Base-by-base conservation (phyloP, 2,888 invertebrate genomes). In the Oscheius myriophilus region DNA sequence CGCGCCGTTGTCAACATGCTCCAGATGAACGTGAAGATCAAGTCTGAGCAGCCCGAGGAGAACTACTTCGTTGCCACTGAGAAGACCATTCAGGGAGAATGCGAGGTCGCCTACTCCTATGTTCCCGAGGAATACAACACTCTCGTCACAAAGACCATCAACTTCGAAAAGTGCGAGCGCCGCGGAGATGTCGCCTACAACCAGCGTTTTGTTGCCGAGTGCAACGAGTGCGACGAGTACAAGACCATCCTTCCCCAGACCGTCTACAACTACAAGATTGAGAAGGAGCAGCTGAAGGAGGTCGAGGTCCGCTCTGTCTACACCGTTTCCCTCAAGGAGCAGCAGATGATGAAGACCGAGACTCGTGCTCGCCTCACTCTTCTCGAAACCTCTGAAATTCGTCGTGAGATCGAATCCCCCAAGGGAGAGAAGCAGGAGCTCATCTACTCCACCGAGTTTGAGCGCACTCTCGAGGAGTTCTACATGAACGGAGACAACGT, bases 81-180 rank as follows among this genome's bases (percentile, higher is more conserved):
- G 57, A 65, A 65, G 57, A 65, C 43, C 45, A 45, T 65, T 18
- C 55, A 84, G 64, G 84, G 84, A 71, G 76, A 82, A 21, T 84
- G 84, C 72, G 74, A 80, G 67, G 72, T 78, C 39, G 70, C 74
- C 67, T 80, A 76, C 75, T 72, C 75, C 49, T 55, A 72, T 23
- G 66, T 67, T 39, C n/a, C 55, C 52, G 61, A 61, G 49, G 51
- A 69, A 14, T 65, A 71, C 49, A 72, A 70, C 45, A 45, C 45
- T 46, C 62, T 68, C 25, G 67, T 79, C 72, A 78, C 77, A 73
- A 79, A 79, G 70, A 71, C 87, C 49, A 78, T 87, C 77, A 87
- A 89, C 86, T 88, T 87, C 82, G 85, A 87, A 70, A 86, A 86
- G 72, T 88, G 88, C 83, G 69, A 70, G 58, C 74, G 84, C 66